Conservation (phyloP, 2,113 vertebrate species). For the Picathartes gymnocephalus region DNA sequence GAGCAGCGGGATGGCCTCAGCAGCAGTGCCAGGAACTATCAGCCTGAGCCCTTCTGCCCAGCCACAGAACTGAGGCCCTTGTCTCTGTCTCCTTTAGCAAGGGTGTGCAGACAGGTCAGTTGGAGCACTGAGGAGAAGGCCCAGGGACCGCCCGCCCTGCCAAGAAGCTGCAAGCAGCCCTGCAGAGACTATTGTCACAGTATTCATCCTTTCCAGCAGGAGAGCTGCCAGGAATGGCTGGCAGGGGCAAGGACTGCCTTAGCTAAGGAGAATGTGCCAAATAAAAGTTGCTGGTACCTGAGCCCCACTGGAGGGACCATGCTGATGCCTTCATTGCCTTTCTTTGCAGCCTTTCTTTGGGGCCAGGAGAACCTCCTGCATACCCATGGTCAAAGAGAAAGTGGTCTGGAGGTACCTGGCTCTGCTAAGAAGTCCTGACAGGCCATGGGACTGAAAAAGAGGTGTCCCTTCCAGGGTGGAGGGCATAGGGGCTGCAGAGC, state of each 20-base stretch:
- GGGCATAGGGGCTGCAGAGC: neutral
- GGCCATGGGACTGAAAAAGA: neutral
- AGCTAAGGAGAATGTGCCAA: neutral
- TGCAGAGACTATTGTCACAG: no score
- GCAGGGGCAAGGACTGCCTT: neutral
- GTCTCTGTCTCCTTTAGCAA: neutral
- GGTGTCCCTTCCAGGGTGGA: neutral
- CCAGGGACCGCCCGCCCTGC: neutral
- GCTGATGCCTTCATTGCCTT: neutral
- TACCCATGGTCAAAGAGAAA: neutral
- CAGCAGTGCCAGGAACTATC: rapidly evolving
- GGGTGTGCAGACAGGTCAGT: neutral
- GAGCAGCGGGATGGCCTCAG: rapidly evolving
- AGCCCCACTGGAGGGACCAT: neutral
- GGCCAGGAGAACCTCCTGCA: neutral
- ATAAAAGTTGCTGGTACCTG: neutral
- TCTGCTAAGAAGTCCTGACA: rapidly evolving
- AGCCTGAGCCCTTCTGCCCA: neutral
- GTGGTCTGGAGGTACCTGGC: neutral
- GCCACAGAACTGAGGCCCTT: neutral
- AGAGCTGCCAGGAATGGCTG: neutral
- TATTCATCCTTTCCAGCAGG: neutral
- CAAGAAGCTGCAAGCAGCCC: neutral
- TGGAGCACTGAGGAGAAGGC: neutral
- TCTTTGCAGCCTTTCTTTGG: neutral